phyloP scores from a whole-genome alignment of 2,113 vertebrate species.

The Hipposideros armiger region DNA sequence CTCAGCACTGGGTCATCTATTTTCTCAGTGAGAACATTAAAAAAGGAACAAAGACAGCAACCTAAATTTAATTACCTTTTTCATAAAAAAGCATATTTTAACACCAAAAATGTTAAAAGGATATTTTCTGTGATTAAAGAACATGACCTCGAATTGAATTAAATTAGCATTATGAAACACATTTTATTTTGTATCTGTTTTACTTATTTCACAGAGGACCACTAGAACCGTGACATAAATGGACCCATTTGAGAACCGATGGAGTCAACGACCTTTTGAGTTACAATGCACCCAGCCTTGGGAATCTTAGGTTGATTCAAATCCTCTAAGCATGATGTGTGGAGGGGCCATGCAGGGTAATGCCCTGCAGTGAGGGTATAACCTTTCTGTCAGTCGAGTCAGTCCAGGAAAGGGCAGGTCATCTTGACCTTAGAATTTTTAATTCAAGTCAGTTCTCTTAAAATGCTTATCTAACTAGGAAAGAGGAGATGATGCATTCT shows the following conservation, averaged over 20 bases:
- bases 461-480: conserved; percentile 36
- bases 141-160: conserved; percentile 21
- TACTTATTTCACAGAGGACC: conserved; percentile 15
- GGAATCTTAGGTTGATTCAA: not conserved
- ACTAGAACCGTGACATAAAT: not conserved
- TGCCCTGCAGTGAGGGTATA: not conserved
- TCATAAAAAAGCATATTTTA: conserved; percentile 34
- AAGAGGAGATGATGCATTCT: not conserved
- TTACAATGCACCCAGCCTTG: not conserved
- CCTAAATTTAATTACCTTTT: not conserved
- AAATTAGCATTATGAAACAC: conserved; percentile 13
- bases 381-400: not conserved
- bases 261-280: not conserved
- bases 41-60: not conserved
- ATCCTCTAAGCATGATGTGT: not conserved
- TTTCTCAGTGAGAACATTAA: conserved; percentile 20
- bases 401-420: conserved; percentile 51
- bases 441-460: conserved; percentile 35
- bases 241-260: not conserved
- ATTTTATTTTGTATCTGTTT: conserved; percentile 27
- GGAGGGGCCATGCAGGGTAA: not conserved
- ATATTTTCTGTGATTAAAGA: conserved; percentile 39
- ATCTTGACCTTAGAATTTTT: conserved; percentile 60
- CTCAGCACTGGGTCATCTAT: not conserved
- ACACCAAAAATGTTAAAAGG: not conserved